Conservation (phyloP, 2,888 invertebrate species). For the Prenolepis imparis region DNA sequence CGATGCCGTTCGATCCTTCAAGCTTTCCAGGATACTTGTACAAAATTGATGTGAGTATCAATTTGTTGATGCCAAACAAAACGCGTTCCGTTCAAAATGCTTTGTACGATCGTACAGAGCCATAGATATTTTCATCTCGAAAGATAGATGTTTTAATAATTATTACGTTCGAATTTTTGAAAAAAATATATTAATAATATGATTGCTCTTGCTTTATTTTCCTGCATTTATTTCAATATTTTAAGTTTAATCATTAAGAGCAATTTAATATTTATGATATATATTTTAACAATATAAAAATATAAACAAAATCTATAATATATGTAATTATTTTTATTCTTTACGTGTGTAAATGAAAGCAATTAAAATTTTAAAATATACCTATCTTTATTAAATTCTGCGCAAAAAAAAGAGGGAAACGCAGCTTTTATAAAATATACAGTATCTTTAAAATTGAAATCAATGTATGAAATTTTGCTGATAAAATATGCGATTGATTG, state of each 20-base stretch:
- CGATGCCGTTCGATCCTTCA: slow-evolving; percentile 40
- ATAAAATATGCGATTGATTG: not conserved
- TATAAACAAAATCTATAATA: not conserved
- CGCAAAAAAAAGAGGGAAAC: not conserved
- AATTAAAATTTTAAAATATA: not conserved
- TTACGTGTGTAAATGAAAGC: not conserved
- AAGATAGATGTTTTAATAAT: not conserved
- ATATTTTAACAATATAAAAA: not conserved
- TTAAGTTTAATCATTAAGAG: not conserved
- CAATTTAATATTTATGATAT: not conserved
- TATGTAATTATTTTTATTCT: not conserved
- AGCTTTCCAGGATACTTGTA: slow-evolving; percentile 34
- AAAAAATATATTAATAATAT: not conserved
- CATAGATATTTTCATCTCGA: slow-evolving; percentile 9
- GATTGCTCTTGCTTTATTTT: not conserved
- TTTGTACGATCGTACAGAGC: not conserved
- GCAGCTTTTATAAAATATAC: not conserved
- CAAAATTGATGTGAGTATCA: slow-evolving; percentile 51
- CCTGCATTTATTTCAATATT: not conserved
- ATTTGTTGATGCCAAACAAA: slow-evolving; percentile 44
- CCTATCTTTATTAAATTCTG: not conserved
- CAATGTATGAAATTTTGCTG: not conserved
- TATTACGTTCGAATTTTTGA: not conserved
- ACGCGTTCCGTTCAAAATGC: slow-evolving; percentile 31
- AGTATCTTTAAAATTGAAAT: not conserved